These are phyloP conservation scores for Muricea muricata DNA, from an alignment of 92 coral and sea anemone species.

Conservation along the genomic window DNA sequence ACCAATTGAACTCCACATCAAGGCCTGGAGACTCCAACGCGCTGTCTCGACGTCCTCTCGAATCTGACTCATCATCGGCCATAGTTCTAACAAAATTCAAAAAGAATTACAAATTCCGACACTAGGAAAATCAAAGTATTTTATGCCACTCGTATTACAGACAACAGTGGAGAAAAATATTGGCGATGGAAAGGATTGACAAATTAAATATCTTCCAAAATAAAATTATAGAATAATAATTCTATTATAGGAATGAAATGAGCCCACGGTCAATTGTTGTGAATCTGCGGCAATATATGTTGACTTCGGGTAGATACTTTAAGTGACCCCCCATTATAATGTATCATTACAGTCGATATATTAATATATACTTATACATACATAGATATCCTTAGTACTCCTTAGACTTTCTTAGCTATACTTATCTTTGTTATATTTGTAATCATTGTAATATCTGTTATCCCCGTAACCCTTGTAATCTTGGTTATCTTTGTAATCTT, in stretches of 20 bases:
- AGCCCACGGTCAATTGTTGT: constrained; percentile 2
- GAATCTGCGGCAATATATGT: background rate
- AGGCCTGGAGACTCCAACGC: constrained; percentile 8
- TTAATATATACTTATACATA: too few species aligned
- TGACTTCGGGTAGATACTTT: background rate
- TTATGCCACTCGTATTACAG: background rate
- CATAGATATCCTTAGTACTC: too few species aligned
- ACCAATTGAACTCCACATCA: constrained; percentile 3
- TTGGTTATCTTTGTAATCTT: too few species aligned
- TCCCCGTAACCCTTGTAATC: too few species aligned
- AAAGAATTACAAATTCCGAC: background rate
- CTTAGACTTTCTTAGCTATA: too few species aligned
- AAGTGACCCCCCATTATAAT: background rate
- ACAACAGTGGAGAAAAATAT: background rate
- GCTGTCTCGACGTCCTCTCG: background rate
- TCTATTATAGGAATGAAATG: background rate
- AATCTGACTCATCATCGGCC: constrained; percentile 15
- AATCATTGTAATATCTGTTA: too few species aligned
- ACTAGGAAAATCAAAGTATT: background rate
- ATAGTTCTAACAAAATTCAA: background rate
- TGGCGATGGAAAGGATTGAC: constrained; percentile 26
- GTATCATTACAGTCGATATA: too few species aligned
- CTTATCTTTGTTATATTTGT: too few species aligned
- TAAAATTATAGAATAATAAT: too few species aligned
- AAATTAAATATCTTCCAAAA: background rate